Base-by-base conservation (phyloP, 2,797 vertebrate genomes). In the Anguilla pacifica region DNA sequence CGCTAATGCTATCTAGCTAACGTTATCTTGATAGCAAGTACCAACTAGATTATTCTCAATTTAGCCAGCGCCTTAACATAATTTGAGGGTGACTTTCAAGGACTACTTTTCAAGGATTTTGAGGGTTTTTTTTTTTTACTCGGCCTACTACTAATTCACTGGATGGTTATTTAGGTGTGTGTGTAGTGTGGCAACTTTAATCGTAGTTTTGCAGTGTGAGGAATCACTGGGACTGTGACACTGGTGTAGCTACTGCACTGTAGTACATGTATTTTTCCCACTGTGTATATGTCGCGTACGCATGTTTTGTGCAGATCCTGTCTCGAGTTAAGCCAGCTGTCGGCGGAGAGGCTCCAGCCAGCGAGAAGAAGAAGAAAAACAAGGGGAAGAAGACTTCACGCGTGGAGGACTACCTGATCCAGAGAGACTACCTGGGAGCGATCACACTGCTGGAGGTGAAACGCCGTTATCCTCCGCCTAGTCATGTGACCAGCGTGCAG, bases 391-490 rank as follows among this genome's bases (percentile, higher is more conserved):
- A 97, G 90, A 93, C 96, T 82, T 98, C 98, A 0, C 94, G 94
- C 31, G 88, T 98, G 87, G 97, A 99, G 84, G 98, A 99, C 51
- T 97, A 98, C 70, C 93, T 99, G 72, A 94, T 94, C 10, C 95
- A 94, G 91, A 96, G 98, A 89, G 98, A 99, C 93, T 99, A 99
- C 91, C 97, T 98, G 0, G 98, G 98, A 19, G 97, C 97, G 2
- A 93, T 98, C 88, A 98, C 98, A 1, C 91, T 99, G 2, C 91
- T 99, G 88, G 98, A 99, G 98, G 98, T 99, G 95, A 88, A 17
- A 59, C 85, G 35, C 31, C 19, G 39, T 35, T 46, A 3, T 19
- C 17, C 35, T 79, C 39, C 74, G 46, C 15, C 35, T 11, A 82
- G 79, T 51, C 7, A 46, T 51, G 22, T 4, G 25, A 51, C 9